phyloP scores from a whole-genome alignment of 2,113 vertebrate species.

The Paedocypris sp. region DNA sequence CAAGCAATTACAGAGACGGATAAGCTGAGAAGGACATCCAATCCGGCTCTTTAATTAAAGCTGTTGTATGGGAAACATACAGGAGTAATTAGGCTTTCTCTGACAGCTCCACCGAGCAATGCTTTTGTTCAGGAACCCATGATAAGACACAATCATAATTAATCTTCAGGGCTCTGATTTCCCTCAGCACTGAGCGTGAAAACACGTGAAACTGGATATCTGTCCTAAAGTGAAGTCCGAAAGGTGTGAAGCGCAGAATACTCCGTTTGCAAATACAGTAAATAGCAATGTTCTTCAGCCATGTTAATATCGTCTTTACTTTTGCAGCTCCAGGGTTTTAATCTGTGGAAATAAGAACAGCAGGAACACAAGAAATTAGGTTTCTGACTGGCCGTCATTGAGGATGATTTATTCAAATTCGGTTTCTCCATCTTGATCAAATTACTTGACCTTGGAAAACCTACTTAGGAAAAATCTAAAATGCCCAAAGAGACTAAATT shows the following conservation, averaged over 20 bases:
- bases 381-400: too few relatives aligned
- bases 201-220: not conserved
- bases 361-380: too few relatives aligned
- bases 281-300: too few relatives aligned
- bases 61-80: conserved; percentile 26
- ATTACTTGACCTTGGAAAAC: too few relatives aligned
- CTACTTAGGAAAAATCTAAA: too few relatives aligned
- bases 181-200: not conserved
- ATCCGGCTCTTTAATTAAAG: conserved; percentile 13
- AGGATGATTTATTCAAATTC: too few relatives aligned
- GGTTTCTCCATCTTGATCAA: too few relatives aligned
- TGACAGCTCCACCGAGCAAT: conserved; percentile 4
- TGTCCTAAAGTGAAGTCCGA: not conserved
- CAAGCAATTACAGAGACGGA: conserved; percentile 5
- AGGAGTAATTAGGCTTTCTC: conserved; percentile 4
- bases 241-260: not conserved
- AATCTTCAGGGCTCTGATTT: conserved; percentile 6
- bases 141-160: conserved; percentile 8
- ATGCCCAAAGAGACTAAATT: too few relatives aligned
- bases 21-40: conserved; percentile 2
- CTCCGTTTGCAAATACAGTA: too few relatives aligned
- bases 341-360: too few relatives aligned
- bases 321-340: too few relatives aligned
- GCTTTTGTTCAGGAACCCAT: not conserved
- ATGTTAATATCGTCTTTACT: too few relatives aligned